These are phyloP conservation scores for Aphidius gifuensis DNA, from an alignment of 1,140 invertebrate species.

Conservation along the genomic window DNA sequence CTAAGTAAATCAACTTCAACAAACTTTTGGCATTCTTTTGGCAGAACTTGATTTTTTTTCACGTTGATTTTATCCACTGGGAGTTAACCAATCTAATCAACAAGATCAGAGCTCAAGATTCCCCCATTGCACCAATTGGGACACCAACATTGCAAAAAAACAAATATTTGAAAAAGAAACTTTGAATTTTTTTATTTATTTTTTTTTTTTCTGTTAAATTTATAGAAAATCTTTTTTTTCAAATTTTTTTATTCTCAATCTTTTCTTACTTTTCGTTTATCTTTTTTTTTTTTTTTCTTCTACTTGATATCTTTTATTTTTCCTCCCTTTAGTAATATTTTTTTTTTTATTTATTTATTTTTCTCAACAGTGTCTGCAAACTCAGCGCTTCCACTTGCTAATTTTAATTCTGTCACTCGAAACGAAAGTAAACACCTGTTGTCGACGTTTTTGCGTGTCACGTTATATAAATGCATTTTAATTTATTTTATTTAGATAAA, in stretches of 20 bases:
- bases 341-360: neutral
- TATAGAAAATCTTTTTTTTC: constrained; percentile 15
- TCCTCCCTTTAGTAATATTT: too few species aligned
- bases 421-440: constrained; percentile 15
- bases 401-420: constrained; percentile 11
- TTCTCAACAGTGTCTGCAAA: neutral
- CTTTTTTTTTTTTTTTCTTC: neutral
- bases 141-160: neutral
- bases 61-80: constrained; percentile 10
- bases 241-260: constrained; percentile 2
- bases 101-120: constrained; percentile 29
- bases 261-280: constrained; percentile 1
- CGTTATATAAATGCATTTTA: constrained; percentile 10
- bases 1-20: constrained; percentile 16
- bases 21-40: constrained; percentile 25
- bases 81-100: constrained; percentile 40
- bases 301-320: neutral
- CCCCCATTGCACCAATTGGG: constrained; percentile 11
- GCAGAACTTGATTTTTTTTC: constrained; percentile 23
- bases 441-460: constrained; percentile 8
- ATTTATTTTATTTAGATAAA: neutral
- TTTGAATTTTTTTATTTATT: neutral
- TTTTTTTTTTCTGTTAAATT: constrained; percentile 15
- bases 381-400: constrained; percentile 11
- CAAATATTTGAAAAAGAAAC: too few species aligned